Base-by-base conservation (phyloP, 2,888 invertebrate species). In the Antheraea yamamai region DNA sequence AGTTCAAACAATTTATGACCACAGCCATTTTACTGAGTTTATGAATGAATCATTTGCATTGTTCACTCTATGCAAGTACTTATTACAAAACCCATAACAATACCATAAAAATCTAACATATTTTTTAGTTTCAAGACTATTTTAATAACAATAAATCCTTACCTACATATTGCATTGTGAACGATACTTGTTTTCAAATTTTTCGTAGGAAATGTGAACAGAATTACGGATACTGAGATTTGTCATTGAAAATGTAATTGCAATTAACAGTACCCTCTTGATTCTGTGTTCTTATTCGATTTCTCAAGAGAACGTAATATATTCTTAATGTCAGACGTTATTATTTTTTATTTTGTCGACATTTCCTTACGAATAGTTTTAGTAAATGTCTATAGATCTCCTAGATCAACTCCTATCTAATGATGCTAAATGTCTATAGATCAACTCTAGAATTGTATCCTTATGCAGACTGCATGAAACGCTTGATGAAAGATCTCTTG, bases 261-360 rank as follows among this genome's bases (percentile, higher is more conserved):
- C 7, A 47, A 47, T 47, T 47, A 47, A 47, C 47, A 47, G 12
- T 47, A 55, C 6, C 55, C 20, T 20, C 4, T 55, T 20, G 18
- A 55, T 55, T 16, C 20, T 55, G 55, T 58, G n/a, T 20, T 58
- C 20, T n/a, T 10, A n/a, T 58, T 7, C 20, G 8, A 7, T n/a
- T 58, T n/a, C 18, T n/a, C 58, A 10, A 58, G 58, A 58, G 58
- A 58, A 58, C 58, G 4, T 58, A 20, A 58, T n/a, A 7, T 8
- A 58, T 58, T 55, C 55, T 55, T 55, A 55, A 55, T 58, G 58
- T 58, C 58, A n/a, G 58, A 58, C n/a, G n/a, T n/a, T 20, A n/a
- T 20, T 55, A 6, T 10, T 58, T 3, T 58, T 58, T 55, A 55
- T 55, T 55, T 55, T 58, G n/a, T 58, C 8, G 58, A n/a, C 20